Evolutionary conservation across 2,797 vertebrate species (phyloP), one percentile per base, ranked within the genome.

Genomic region (Pogoniulus pusillus): DNA sequence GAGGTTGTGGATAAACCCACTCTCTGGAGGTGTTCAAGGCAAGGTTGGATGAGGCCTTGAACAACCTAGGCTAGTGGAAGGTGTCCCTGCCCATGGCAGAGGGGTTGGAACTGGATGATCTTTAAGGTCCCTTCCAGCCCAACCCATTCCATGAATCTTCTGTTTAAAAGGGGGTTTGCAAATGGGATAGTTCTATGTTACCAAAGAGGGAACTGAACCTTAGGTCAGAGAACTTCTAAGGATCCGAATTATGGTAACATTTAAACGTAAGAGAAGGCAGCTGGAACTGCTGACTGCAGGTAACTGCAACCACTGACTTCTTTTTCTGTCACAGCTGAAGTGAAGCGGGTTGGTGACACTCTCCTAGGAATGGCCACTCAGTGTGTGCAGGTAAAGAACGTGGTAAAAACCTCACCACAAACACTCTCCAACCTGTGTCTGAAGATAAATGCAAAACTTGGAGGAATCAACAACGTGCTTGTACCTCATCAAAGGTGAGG

Each of bases 351-450:
- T 57, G 99, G 99, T 34, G 99, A 99, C 95, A 99, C 99, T 3
- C 98, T 99, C 22, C 98, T 99, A 16, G 99, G 99, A 86, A 99
- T 99, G 99, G 99, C 99, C 86, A 99, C 99, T 27, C 99, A 99
- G 93, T 99, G 99, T 59, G 99, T 99, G 70, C 99, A 99, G 96
- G 99, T 99, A 96, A 99, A 99, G 97, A 99, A 99, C 5, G 99
- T 99, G 66, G 99, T 99, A 87, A 99, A 99, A 97, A 99, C 99
- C 12, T 99, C 99, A 41, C 99, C 99, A 14, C 99, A 99, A 96
- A 99, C 99, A 0, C 98, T 99, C 75, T 99, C 99, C 90, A 99
- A 99, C 97, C 98, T 99, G 96, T 99, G 99, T 97, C 98, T 99
- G 96, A 99, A 99, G 98, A 99, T 99, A 97, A 99, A 99, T 11